Evolutionary conservation across 2,888 invertebrate genomes (phyloP), one percentile per base, ranked within the genome.

Genomic region (Drosophila putrida): DNA sequence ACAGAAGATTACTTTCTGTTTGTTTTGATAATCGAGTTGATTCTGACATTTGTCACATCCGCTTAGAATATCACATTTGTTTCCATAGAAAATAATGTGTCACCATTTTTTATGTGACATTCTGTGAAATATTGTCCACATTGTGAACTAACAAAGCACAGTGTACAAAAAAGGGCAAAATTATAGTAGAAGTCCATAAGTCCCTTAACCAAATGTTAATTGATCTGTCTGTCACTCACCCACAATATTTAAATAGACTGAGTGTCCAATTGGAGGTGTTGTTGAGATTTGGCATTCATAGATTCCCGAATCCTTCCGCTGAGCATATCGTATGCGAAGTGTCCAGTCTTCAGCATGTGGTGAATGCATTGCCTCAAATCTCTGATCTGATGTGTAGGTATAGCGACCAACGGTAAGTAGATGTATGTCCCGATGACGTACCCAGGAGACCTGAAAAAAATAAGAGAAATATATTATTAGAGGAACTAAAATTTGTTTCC

Each of bases 281-380:
- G 97, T 97, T 82, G 96, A 97, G 91, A 97, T 97, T 94, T 97
- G 97, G 92, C 97, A 97, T 93, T 97, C 97, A 93, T 97, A 97
- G 88, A 96, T 94, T 39, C 96, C 96, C 2, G 95, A 94, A 91
- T 96, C 96, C 88, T 95, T 95, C 70, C 94, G 93, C 91, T 96
- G 96, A 6, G 96, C 95, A 91, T 95, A 96, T 70, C 95, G 94
- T 91, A 96, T 96, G 89, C 95, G 95, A 65, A 97, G 93, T 54
- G 96, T 96, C 97, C 97, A 97, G 92, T 97, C 97, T 92, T 97
- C 97, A 58, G 96, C 96, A 90, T 97, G 96, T 0, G 97, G 97
- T 66, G 95, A 95, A 93, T 97, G 97, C 78, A 96, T 94, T 44
- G 97, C 97, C 92, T 97, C 97, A 89, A 97, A 97, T 50, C 97